Evolutionary conservation across 2,888 invertebrate species (phyloP).

Genomic region (Caenorhabditis sulstoni): DNA sequence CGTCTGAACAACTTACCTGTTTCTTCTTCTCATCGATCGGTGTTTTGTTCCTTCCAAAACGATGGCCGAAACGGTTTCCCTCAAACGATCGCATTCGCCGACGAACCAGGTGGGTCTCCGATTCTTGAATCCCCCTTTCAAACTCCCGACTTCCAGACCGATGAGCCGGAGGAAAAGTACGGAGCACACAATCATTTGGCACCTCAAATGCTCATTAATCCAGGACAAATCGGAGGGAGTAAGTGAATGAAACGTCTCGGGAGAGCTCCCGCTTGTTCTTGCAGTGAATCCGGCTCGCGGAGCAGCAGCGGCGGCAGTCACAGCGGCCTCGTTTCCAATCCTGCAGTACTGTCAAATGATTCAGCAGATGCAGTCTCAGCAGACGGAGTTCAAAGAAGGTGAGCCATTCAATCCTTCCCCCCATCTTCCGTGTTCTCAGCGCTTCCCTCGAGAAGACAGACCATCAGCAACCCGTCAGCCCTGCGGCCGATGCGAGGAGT

Average conservation of each 20-base stretch:
- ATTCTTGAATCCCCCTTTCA: not conserved
- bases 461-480: slow-evolving; percentile 18
- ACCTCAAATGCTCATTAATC: slow-evolving; percentile 30
- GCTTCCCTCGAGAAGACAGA: slow-evolving; percentile 29
- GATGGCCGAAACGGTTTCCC: slow-evolving; percentile 35
- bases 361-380: slow-evolving; percentile 42
- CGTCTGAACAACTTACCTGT: not conserved
- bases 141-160: slow-evolving; percentile 22
- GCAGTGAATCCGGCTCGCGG: slow-evolving; percentile 26
- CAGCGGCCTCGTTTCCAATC: slow-evolving; percentile 19
- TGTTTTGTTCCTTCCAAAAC: not conserved
- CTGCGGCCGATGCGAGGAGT: slow-evolving; percentile 32
- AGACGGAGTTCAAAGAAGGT: slow-evolving; percentile 25
- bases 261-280: not conserved
- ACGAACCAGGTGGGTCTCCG: slow-evolving; percentile 17
- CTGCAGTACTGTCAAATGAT: slow-evolving; percentile 43
- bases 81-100: slow-evolving; percentile 30
- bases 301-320: not conserved
- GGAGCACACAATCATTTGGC: not conserved
- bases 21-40: not conserved
- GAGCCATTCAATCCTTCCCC: slow-evolving; percentile 8
- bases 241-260: not conserved
- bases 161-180: slow-evolving; percentile 50
- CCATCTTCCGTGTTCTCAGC: not conserved
- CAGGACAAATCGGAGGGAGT: slow-evolving; percentile 10